Conservation (phyloP, 2,888 invertebrate species). For the Eupelmus urozonus region DNA sequence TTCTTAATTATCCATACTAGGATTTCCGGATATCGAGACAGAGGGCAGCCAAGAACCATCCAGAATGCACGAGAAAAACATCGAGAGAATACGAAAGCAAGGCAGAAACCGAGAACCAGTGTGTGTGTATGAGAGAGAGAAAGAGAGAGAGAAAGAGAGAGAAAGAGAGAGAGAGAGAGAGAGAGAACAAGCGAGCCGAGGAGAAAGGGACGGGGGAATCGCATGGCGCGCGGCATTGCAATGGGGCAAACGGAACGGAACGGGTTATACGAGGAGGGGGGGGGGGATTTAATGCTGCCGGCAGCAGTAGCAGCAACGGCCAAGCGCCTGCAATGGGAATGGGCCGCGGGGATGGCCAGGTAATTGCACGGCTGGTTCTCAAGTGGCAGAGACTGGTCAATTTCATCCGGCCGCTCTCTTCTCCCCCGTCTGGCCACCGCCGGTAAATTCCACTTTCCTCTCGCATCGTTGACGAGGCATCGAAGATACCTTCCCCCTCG, state of each 20-base stretch:
- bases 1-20: conserved; percentile 12
- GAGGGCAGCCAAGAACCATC: background rate
- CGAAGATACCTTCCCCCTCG: background rate
- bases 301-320: too few species aligned
- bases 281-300: conserved; percentile 59
- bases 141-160: background rate
- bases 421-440: conserved; percentile 15
- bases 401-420: conserved; percentile 62
- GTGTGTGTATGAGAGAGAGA: background rate
- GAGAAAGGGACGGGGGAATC: conserved; percentile 18
- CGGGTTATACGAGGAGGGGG: background rate
- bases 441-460: conserved; percentile 58
- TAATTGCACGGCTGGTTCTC: conserved; percentile 70
- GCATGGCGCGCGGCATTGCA: conserved; percentile 28
- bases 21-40: conserved; percentile 5
- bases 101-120: background rate
- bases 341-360: conserved; percentile 68
- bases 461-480: conserved; percentile 52
- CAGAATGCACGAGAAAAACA: conserved; percentile 45
- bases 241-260: conserved; percentile 42
- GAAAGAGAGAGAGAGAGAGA: background rate
- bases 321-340: conserved; percentile 62
- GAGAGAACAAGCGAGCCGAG: conserved; percentile 33
- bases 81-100: conserved; percentile 46
- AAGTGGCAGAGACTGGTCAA: conserved; percentile 71